Percentiles rank a stretch among this genome's conserved stretches.
These are phyloP conservation scores for Elephas maximus DNA, from an alignment of 2,113 vertebrate genomes.

Conservation along the genomic window DNA sequence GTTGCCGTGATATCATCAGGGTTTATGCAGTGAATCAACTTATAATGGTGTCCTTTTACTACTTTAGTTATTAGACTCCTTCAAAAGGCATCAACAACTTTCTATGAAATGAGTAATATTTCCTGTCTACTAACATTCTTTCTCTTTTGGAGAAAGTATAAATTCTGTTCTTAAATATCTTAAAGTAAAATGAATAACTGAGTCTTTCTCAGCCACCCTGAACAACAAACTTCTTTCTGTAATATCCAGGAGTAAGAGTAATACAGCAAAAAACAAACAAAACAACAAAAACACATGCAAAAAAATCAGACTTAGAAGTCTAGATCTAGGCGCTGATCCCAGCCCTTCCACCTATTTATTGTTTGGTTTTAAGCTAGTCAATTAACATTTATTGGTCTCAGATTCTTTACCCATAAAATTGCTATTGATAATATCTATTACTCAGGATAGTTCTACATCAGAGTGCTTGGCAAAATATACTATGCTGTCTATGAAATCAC, in stretches of 20 bases:
- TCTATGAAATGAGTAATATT: not conserved
- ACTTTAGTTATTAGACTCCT: not conserved
- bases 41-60: not conserved
- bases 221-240: not conserved
- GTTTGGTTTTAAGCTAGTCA: not conserved
- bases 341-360: slow-evolving; percentile 10
- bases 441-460: not conserved
- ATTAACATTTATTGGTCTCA: not conserved
- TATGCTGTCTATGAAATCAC: not conserved
- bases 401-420: slow-evolving; percentile 25
- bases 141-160: not conserved
- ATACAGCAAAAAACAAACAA: not conserved
- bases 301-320: not conserved
- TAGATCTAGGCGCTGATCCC: not conserved
- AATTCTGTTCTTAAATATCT: slow-evolving; percentile 10
- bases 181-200: not conserved
- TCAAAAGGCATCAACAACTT: not conserved
- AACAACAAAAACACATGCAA: not conserved
- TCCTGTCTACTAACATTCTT: not conserved
- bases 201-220: not conserved
- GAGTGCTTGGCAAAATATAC: not conserved
- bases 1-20: not conserved
- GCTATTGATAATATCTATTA: not conserved
- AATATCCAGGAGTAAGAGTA: not conserved
- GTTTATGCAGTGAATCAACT: not conserved